Evolutionary conservation across 2,888 invertebrate genomes (phyloP), one percentile per base, ranked within the genome.

Genomic region (Leucoptera coffeella): DNA sequence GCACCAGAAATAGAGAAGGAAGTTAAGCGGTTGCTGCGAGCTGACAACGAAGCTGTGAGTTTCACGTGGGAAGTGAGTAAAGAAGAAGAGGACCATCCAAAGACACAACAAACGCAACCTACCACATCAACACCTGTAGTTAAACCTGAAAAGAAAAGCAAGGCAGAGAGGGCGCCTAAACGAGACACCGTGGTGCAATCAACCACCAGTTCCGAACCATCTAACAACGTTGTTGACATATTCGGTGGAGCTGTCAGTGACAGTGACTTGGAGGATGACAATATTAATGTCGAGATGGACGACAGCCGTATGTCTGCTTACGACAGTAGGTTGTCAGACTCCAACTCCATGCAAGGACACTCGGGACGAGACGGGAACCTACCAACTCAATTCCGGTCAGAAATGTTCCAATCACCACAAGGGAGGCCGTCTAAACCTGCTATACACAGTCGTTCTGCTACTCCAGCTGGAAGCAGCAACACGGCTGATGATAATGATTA

Each of bases 1-100:
- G 91, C 93, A 13, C 95, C 96, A 1, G 96, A 97, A 67, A 93
- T 96, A 35, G 97, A 99, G 49, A 95, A 95, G 51, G 97, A 99
- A 69, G 92, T 99, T 0, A 94, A 95, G 50, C 74, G 94, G 20
- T 62, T 99, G 29, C 67, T 99, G 6, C 74, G 94, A 35, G 84
- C 84, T 17, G 96, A 96, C 48, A 91, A 92, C 47, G 95, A 96
- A 50, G 95, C 96, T 2, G 84, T 85, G 0, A 80, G 80, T 44
- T 84, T 92, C 0, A 83, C 82, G 32, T 93, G 86, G 82, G 92
- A 94, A 48, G 82, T 93, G 1, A 82, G 92, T 12, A 85, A 84
- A 41, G 92, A 92, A 53, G 90, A 91, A 43, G 86, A 89, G 38
- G 85, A 88, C 31, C 67, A 77, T 37, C 50, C 65, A 33, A 69